Conservation (phyloP, 2,888 invertebrate genomes). For the Lasioglossum morio region DNA sequence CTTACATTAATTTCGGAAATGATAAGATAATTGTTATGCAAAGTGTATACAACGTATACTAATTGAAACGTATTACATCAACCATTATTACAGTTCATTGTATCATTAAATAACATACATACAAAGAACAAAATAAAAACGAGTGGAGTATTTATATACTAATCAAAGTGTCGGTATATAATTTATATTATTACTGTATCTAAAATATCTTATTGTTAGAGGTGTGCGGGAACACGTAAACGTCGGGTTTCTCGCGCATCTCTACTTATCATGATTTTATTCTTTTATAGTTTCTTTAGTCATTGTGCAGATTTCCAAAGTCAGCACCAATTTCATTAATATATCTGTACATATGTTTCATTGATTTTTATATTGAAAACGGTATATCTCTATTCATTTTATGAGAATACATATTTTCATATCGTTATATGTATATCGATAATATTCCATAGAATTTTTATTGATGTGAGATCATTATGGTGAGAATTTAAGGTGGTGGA, state of each 20-base stretch:
- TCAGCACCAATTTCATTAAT: conserved; percentile 61
- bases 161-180: conserved; percentile 48
- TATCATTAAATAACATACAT: conserved; percentile 42
- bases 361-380: conserved; percentile 39
- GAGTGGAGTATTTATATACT: conserved; percentile 24
- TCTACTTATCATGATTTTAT: conserved; percentile 42
- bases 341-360: conserved; percentile 47
- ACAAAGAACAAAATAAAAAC: conserved; percentile 31
- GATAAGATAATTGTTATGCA: conserved; percentile 20
- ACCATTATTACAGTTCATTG: conserved; percentile 16
- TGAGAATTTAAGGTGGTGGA: conserved; percentile 51
- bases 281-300: conserved; percentile 41
- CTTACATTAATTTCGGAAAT: conserved; percentile 41
- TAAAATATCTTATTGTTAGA: conserved; percentile 66
- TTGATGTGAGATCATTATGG: conserved; percentile 70
- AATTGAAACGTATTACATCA: conserved; percentile 46
- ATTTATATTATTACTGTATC: conserved; percentile 45
- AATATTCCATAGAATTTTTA: conserved; percentile 57
- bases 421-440: conserved; percentile 35
- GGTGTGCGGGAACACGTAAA: neutral
- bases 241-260: neutral
- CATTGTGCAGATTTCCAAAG: conserved; percentile 49
- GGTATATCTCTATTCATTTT: conserved; percentile 44
- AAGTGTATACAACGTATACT: conserved; percentile 11
- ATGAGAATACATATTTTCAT: conserved; percentile 54